Evolutionary conservation across 1,140 invertebrate species (phyloP).

Genomic region (Bombus sibiricus): DNA sequence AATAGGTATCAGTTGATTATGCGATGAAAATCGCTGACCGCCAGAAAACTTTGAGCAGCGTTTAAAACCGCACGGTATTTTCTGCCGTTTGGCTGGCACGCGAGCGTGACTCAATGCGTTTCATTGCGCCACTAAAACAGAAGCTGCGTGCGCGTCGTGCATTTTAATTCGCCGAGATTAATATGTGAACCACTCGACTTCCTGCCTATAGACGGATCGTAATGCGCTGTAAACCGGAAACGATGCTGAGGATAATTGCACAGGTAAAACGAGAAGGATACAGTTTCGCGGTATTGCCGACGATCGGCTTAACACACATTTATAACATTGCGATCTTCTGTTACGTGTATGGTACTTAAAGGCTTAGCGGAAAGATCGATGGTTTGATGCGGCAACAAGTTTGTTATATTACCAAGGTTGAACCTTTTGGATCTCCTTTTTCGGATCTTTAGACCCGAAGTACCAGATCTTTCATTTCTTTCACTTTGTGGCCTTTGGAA

Average conservation of each 20-base stretch:
- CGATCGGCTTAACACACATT: conserved; percentile 1
- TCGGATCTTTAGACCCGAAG: not conserved
- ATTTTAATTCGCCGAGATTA: conserved; percentile 42
- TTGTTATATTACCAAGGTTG: not conserved
- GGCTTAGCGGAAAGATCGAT: not conserved
- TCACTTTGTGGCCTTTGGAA: too few relatives aligned
- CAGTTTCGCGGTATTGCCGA: conserved; percentile 2
- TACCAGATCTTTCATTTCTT: too few relatives aligned
- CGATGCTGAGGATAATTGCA: conserved; percentile 28
- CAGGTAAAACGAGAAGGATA: conserved; percentile 17
- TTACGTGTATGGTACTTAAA: not conserved
- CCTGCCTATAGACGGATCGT: conserved; percentile 26
- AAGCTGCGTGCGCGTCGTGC: not conserved
- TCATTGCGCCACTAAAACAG: conserved; percentile 35
- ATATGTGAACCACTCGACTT: conserved; percentile 36
- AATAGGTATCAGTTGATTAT: too few relatives aligned
- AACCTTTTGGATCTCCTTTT: not conserved
- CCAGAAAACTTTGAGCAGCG: not conserved
- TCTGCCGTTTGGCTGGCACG: not conserved
- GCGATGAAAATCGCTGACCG: too few relatives aligned
- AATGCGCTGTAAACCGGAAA: conserved; percentile 35
- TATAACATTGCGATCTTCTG: not conserved
- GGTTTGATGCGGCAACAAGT: not conserved
- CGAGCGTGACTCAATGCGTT: conserved; percentile 30
- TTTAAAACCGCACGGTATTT: not conserved